Evolutionary conservation across 2,113 vertebrate species (phyloP).

Genomic region (Prietella phreatophila): DNA sequence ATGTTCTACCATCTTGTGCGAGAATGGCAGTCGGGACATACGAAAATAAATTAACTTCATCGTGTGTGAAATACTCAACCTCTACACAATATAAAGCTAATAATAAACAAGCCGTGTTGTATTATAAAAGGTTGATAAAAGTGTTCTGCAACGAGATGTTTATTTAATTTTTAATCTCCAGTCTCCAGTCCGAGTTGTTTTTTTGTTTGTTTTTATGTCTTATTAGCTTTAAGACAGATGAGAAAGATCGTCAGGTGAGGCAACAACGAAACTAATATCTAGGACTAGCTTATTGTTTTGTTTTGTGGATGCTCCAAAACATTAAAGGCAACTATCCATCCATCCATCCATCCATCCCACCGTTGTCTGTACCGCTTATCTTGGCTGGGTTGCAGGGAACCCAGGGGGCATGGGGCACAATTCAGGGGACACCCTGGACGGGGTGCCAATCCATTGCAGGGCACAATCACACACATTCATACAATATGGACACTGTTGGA

Average conservation of each 20-base stretch:
- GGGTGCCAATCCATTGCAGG: no score
- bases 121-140: neutral
- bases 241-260: neutral
- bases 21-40: neutral
- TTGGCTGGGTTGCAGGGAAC: no score
- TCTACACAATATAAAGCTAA: neutral
- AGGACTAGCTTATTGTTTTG: neutral
- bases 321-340: neutral
- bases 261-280: neutral
- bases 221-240: neutral
- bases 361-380: no score
- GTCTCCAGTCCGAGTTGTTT: neutral
- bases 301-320: neutral
- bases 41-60: neutral
- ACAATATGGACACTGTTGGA: no score
- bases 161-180: neutral
- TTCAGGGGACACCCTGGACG: no score
- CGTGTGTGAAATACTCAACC: neutral
- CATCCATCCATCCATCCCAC: no score
- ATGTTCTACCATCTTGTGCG: neutral
- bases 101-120: neutral
- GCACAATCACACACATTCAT: no score
- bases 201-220: no score
- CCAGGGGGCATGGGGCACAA: no score
- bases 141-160: neutral